Evolutionary conservation across 1,140 invertebrate genomes (phyloP).

Genomic region (Bilobella aurantiaca): DNA sequence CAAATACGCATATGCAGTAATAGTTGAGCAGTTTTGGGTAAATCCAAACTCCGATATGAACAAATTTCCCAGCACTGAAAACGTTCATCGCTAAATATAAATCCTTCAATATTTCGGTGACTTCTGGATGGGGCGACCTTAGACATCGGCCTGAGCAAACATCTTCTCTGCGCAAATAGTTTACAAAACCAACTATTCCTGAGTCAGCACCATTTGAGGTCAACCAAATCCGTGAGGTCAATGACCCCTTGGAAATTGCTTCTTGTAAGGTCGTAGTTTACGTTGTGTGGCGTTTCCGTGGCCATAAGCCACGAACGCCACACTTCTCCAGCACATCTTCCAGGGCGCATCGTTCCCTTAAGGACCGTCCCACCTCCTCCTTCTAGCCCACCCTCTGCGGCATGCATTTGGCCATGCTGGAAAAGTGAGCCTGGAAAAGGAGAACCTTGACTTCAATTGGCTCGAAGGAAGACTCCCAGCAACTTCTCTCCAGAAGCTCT

Average conservation of each 20-base stretch:
- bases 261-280: background rate
- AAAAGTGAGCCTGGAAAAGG: too few relatives aligned
- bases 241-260: background rate
- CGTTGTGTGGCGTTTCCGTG: too few relatives aligned
- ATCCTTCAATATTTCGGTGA: constrained; percentile 25
- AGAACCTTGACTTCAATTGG: too few relatives aligned
- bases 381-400: too few relatives aligned
- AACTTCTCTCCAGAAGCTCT: too few relatives aligned
- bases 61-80: background rate
- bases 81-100: constrained; percentile 25
- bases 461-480: too few relatives aligned
- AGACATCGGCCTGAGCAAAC: constrained; percentile 58
- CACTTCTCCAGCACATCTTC: too few relatives aligned
- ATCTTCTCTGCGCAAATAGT: constrained; percentile 72
- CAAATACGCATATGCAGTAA: constrained; percentile 78
- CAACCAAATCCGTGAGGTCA: constrained; percentile 52
- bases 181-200: constrained; percentile 76
- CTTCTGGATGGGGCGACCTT: constrained; percentile 1
- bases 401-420: too few relatives aligned
- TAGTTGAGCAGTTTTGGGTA: background rate
- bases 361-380: too few relatives aligned
- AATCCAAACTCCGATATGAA: constrained; percentile 20
- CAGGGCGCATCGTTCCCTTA: too few relatives aligned
- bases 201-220: constrained; percentile 54
- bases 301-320: too few relatives aligned